Conservation (phyloP, 2,113 vertebrate genomes). For the Carassius auratus region DNA sequence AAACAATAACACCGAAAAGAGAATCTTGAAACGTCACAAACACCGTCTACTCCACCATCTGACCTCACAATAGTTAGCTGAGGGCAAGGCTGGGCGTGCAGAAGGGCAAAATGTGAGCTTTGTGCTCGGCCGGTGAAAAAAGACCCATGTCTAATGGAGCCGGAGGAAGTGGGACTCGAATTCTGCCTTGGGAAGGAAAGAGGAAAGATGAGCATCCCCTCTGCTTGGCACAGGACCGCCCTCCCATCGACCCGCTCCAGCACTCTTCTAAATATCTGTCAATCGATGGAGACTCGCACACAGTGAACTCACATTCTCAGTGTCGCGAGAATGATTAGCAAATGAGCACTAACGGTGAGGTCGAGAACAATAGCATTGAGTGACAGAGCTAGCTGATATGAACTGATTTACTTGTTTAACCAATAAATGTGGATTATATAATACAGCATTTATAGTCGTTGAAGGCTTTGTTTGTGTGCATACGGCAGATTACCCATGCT, state of each 20-base stretch:
- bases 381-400: neutral
- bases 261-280: constrained; percentile 34
- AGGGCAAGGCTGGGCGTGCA: neutral
- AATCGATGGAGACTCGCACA: constrained; percentile 33
- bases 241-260: constrained; percentile 52
- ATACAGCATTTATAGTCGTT: neutral
- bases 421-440: constrained; percentile 8
- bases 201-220: constrained; percentile 68
- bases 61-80: constrained; percentile 9
- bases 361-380: neutral
- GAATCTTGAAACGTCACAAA: neutral
- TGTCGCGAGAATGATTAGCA: constrained; percentile 35
- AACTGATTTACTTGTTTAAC: neutral
- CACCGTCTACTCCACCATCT: neutral
- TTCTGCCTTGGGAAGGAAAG: constrained; percentile 74
- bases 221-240: constrained; percentile 48
- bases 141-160: constrained; percentile 50
- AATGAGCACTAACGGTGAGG: constrained; percentile 5
- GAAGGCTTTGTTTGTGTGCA: neutral
- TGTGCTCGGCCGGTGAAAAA: constrained; percentile 40
- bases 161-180: constrained; percentile 57
- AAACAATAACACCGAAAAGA: neutral
- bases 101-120: constrained; percentile 28
- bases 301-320: constrained; percentile 35
- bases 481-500: neutral